Evolutionary conservation across 2,113 vertebrate species (phyloP).

Genomic region (Numenius arquata): DNA sequence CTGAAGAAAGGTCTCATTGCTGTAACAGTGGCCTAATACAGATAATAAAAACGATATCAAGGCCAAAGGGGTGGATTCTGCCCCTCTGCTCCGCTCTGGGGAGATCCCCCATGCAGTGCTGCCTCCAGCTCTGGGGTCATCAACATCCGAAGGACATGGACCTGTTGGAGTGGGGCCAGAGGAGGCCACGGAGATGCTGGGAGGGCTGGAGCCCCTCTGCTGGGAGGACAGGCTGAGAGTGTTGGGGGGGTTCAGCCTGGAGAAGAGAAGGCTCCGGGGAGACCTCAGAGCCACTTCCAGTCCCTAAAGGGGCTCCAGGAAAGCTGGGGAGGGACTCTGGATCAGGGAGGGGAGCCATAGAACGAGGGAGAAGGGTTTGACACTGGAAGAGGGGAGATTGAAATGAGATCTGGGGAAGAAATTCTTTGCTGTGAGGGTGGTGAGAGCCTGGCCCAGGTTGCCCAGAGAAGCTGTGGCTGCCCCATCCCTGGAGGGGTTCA

Average conservation of each 20-base stretch:
- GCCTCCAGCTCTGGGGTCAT: neutral
- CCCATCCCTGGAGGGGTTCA: no score
- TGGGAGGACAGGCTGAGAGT: accelerated
- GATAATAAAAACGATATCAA: neutral
- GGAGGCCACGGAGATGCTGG: accelerated
- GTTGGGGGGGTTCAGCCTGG: accelerated
- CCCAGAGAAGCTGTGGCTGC: no score
- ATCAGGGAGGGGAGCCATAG: no score
- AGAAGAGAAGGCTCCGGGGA: neutral
- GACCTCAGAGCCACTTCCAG: neutral
- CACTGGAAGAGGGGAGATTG: no score
- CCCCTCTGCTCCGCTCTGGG: accelerated
- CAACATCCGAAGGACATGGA: accelerated
- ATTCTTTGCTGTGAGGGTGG: no score
- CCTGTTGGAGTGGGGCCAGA: accelerated
- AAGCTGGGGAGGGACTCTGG: no score
- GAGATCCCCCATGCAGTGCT: neutral
- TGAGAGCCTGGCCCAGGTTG: no score
- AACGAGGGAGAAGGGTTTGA: no score
- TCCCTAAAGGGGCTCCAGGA: no score
- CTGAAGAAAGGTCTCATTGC: neutral
- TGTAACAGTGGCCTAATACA: accelerated
- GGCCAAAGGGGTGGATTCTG: accelerated
- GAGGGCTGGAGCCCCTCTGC: accelerated
- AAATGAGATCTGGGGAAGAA: no score